Conservation (phyloP, 2,113 vertebrate genomes). For the Equus przewalskii region DNA sequence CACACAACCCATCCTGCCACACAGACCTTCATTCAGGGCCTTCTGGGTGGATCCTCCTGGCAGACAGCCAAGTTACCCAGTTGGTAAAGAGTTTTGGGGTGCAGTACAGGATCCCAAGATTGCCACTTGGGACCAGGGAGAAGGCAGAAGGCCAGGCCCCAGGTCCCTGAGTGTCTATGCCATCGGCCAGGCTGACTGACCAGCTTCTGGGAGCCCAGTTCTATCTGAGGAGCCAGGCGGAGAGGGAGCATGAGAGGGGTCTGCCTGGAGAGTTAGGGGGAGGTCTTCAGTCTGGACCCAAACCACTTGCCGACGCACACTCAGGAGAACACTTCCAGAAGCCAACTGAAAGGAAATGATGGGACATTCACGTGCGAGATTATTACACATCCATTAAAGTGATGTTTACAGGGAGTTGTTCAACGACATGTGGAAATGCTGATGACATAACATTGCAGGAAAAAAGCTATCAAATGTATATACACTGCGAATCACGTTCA, state of each 20-base stretch:
- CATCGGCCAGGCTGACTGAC: not conserved
- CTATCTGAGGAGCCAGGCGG: not conserved
- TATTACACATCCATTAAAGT: slow-evolving; percentile 67
- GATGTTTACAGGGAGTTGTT: slow-evolving; percentile 70
- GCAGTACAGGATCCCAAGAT: not conserved
- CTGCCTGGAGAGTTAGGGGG: not conserved
- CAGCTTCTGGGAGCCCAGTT: not conserved
- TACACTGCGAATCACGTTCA: slow-evolving; percentile 27
- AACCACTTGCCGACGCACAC: not conserved
- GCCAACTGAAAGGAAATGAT: slow-evolving; percentile 47
- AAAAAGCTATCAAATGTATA: slow-evolving; percentile 46
- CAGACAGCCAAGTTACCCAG: not conserved
- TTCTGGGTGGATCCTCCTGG: not conserved
- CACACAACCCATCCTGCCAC: fast-evolving
- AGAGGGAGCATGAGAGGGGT: not conserved
- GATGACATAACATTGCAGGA: slow-evolving; percentile 62
- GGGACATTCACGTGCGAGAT: slow-evolving; percentile 34
- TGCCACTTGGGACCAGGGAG: not conserved
- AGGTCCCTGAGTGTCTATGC: not conserved
- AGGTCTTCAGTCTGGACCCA: not conserved
- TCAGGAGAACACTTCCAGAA: slow-evolving; percentile 21
- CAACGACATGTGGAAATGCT: slow-evolving; percentile 64
- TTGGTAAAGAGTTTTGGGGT: not conserved
- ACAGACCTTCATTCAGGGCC: not conserved
- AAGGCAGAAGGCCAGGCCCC: too few species aligned